Evolutionary conservation across 2,113 vertebrate genomes (phyloP).

Genomic region (Chrysemys picta): DNA sequence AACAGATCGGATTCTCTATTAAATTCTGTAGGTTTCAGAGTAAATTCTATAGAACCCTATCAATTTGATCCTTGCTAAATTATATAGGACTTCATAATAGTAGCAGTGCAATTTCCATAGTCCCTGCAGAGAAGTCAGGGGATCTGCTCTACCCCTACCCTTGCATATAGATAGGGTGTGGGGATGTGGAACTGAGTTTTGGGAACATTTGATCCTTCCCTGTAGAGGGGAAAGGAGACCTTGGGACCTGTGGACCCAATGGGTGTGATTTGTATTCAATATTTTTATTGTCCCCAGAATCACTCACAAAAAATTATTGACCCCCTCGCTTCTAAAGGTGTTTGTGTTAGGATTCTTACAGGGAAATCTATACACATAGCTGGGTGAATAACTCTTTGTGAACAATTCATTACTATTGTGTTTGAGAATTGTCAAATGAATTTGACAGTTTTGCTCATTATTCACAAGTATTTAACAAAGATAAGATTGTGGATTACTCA

Average conservation of each 20-base stretch:
- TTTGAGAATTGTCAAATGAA: not conserved
- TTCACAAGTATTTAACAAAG: not conserved
- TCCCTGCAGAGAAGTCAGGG: not conserved
- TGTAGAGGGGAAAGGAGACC: not conserved
- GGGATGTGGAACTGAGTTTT: not conserved
- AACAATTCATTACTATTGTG: not conserved
- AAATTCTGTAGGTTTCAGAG: not conserved
- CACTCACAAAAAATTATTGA: not conserved
- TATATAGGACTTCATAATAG: not conserved
- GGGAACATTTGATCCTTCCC: accelerated
- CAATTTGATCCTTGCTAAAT: not conserved
- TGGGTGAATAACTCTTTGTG: not conserved
- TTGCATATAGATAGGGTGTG: not conserved
- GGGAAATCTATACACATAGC: not conserved
- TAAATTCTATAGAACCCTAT: not conserved
- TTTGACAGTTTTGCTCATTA: not conserved
- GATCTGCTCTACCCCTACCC: not conserved
- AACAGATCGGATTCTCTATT: not conserved
- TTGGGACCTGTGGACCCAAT: not conserved
- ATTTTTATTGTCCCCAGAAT: not conserved
- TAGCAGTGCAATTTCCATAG: not conserved
- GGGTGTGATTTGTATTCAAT: not conserved
- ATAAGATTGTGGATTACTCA: not conserved
- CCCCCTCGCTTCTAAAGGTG: not conserved
- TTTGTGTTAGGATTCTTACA: not conserved